These are phyloP conservation scores for Hetaerina titia DNA, from an alignment of 2,888 invertebrate species.

Conservation along the genomic window DNA sequence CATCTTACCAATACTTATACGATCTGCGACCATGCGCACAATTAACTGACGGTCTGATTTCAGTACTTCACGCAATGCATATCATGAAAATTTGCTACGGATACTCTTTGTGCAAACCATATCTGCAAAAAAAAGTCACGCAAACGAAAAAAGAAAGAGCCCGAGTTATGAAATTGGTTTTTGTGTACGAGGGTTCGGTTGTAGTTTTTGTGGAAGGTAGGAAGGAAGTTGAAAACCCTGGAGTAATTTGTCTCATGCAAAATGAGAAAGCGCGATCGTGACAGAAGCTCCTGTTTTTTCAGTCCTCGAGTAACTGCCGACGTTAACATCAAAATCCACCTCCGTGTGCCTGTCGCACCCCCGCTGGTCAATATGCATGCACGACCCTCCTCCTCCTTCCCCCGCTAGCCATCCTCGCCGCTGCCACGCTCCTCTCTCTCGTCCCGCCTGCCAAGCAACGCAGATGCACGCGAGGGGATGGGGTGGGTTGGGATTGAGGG, in stretches of 20 bases:
- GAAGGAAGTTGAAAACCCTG: neutral
- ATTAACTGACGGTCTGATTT: too few species aligned
- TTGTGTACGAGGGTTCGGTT: neutral
- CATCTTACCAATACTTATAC: too few species aligned
- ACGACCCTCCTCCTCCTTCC: neutral
- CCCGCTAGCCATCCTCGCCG: too few species aligned
- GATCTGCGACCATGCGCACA: too few species aligned
- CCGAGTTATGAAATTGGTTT: neutral
- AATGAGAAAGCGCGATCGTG: neutral
- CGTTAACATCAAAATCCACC: constrained; percentile 16
- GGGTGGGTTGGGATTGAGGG: neutral
- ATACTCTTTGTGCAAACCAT: too few species aligned
- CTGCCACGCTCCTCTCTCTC: too few species aligned
- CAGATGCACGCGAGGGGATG: neutral
- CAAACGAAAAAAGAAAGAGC: too few species aligned
- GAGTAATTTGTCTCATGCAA: neutral
- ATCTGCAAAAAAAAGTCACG: too few species aligned
- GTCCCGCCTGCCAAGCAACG: neutral
- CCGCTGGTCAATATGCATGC: constrained; percentile 14
- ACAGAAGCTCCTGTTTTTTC: neutral
- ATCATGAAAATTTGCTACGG: too few species aligned
- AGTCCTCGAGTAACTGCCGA: neutral
- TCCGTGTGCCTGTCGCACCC: neutral
- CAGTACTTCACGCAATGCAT: too few species aligned
- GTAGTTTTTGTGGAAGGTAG: too few species aligned